A percentile compares a stretch with the other conserved stretches of the same genome.
phyloP scores from a whole-genome alignment of 2,797 vertebrate species.

The Tragopan temminckii region DNA sequence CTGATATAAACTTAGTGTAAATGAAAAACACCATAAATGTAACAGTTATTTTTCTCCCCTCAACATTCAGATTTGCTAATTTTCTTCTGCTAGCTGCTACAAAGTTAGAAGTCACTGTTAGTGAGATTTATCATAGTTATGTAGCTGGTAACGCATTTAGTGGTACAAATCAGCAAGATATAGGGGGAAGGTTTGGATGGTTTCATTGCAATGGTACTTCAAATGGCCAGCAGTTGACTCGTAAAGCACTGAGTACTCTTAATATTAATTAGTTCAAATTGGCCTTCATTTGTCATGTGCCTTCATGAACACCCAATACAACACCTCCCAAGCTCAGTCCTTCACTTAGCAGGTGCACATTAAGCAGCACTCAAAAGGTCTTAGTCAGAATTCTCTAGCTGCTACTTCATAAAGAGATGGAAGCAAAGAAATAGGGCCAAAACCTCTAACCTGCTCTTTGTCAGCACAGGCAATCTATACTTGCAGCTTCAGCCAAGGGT shows the following conservation, averaged over 20 bases:
- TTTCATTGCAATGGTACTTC: background rate
- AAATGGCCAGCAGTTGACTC: background rate
- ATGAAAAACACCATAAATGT: too few species aligned
- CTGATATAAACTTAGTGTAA: too few species aligned
- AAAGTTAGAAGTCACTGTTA: background rate
- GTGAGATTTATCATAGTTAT: accelerated
- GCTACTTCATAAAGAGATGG: background rate
- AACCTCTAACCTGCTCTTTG: background rate
- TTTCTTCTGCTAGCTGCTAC: background rate
- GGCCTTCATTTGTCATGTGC: background rate
- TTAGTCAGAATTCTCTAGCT: background rate
- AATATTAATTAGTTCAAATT: accelerated
- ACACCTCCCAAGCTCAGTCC: background rate
- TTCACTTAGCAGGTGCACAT: background rate
- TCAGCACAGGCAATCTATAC: background rate
- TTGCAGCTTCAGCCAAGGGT: background rate
- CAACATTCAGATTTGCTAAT: background rate
- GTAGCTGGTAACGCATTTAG: background rate
- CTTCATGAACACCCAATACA: background rate
- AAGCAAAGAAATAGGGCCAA: background rate
- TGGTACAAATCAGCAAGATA: background rate
- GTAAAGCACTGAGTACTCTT: background rate
- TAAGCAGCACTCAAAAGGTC: accelerated
- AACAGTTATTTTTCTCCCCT: background rate
- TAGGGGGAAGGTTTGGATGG: background rate